Conservation (phyloP, 2,113 vertebrate species). For the Micromys minutus region DNA sequence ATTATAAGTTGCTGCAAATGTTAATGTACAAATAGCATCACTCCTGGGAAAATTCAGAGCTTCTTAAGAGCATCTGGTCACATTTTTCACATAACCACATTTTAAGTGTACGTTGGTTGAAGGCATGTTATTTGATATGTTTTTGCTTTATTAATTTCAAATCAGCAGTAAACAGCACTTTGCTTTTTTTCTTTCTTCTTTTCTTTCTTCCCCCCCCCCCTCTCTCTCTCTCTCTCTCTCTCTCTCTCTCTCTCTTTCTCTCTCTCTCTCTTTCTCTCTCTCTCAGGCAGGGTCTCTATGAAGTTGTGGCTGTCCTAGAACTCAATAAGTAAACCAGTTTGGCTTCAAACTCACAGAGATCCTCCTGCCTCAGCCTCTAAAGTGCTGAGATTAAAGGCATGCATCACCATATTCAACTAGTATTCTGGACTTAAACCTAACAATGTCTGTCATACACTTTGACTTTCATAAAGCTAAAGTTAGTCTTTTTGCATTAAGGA, state of each 20-base stretch:
- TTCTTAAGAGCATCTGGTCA: not conserved
- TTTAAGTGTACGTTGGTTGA: constrained; percentile 6
- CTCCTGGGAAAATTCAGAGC: constrained; percentile 22
- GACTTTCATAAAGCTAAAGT: not conserved
- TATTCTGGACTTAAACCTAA: not conserved
- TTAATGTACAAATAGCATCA: not conserved
- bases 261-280: no score
- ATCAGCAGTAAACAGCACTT: not conserved
- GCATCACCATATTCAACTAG: not conserved
- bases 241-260: no score
- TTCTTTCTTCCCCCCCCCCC: no score
- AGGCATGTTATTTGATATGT: not conserved
- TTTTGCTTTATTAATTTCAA: not conserved
- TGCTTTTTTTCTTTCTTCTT: not conserved
- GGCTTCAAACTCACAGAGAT: not conserved
- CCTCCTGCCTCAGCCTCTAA: not conserved
- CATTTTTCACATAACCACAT: not conserved
- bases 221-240: accelerated
- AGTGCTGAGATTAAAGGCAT: not conserved
- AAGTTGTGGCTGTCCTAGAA: not conserved
- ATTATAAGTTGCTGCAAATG: not conserved
- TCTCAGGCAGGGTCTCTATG: not conserved
- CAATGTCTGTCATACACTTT: not conserved
- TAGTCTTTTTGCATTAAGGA: not conserved
- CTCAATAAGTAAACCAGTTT: not conserved